Percentiles rank a stretch among this genome's conserved stretches.
Evolutionary conservation across 2,888 invertebrate genomes (phyloP).

Genomic region (Orgyia antiqua): DNA sequence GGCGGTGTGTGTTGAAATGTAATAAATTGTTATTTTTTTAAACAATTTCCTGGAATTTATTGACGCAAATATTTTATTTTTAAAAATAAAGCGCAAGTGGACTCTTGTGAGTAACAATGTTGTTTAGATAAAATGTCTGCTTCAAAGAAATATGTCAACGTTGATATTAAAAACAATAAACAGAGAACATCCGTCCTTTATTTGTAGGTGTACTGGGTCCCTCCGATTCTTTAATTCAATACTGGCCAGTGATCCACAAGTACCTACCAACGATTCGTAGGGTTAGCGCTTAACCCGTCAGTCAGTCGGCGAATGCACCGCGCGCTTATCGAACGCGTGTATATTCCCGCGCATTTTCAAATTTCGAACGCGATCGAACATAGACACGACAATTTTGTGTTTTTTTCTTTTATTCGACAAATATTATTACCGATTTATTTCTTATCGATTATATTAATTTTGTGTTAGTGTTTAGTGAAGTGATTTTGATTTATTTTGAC

Average conservation of each 20-base stretch:
- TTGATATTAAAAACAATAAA: conserved; percentile 28
- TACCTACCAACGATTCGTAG: conserved; percentile 10
- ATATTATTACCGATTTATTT: conserved; percentile 9
- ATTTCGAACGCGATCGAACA: conserved; percentile 42
- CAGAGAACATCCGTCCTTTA: conserved; percentile 34
- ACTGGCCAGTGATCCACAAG: conserved; percentile 6
- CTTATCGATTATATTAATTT: conserved; percentile 10
- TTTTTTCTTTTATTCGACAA: conserved; percentile 15
- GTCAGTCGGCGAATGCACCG: conserved; percentile 44
- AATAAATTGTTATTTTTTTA: too few species aligned
- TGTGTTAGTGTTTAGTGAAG: conserved; percentile 26
- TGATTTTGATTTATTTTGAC: conserved; percentile 15
- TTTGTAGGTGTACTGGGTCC: conserved; percentile 29
- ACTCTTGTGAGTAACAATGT: too few species aligned
- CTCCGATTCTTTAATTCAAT: conserved; percentile 37
- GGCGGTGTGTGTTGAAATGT: too few species aligned
- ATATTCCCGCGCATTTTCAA: conserved; percentile 33
- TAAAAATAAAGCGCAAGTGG: too few species aligned
- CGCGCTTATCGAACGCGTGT: conserved; percentile 38
- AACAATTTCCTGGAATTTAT: too few species aligned
- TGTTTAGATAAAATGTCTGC: too few species aligned
- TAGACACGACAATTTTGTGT: conserved; percentile 30
- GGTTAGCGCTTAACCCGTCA: conserved; percentile 16
- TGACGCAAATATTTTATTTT: too few species aligned
- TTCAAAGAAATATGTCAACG: conserved; percentile 12